Conservation (phyloP, 2,113 vertebrate genomes). For the Tiliqua scincoides region DNA sequence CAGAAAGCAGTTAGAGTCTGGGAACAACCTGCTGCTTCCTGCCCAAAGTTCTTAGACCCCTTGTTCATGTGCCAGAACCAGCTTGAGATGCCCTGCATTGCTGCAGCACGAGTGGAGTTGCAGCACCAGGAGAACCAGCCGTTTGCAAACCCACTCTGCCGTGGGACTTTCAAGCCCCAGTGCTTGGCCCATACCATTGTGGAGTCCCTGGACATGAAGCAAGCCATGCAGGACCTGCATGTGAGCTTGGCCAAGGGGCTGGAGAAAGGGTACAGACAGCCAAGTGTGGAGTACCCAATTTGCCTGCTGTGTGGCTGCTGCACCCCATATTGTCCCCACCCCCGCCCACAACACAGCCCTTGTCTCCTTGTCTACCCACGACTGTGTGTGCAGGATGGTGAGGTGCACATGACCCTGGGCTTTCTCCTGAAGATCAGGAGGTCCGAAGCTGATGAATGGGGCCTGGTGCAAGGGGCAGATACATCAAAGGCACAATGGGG, state of each 20-base stretch:
- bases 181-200: background rate
- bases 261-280: background rate
- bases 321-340: background rate
- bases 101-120: background rate
- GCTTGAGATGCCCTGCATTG: background rate
- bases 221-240: background rate
- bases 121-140: background rate
- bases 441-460: background rate
- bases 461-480: background rate
- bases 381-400: background rate
- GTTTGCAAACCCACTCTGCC: background rate
- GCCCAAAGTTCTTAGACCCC: background rate
- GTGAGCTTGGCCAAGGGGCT: background rate
- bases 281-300: background rate
- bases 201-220: background rate
- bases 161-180: background rate
- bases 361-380: conserved; percentile 1
- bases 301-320: conserved; percentile 16
- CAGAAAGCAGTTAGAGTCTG: background rate
- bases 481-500: background rate
- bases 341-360: background rate
- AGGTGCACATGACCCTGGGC: background rate
- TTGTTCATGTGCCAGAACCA: conserved; percentile 17
- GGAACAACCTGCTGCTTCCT: background rate
- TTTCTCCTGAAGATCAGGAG: conserved; percentile 15